These are phyloP conservation scores for Capitulum mitella DNA, from an alignment of 2,888 invertebrate genomes.

Conservation along the genomic window DNA sequence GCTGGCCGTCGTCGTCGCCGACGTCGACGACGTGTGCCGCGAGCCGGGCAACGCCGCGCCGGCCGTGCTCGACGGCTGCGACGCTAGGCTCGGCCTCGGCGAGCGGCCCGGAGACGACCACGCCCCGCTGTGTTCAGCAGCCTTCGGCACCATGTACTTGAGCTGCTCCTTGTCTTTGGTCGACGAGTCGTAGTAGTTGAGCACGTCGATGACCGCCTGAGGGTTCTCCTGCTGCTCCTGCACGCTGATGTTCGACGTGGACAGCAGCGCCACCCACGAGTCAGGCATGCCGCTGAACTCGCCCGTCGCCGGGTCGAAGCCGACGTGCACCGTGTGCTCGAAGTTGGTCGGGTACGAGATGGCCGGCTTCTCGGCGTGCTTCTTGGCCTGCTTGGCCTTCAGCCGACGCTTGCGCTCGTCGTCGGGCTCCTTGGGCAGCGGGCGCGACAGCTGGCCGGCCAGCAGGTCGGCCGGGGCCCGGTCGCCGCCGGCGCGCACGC, in stretches of 20 bases:
- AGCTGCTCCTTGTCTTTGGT: constrained; percentile 78
- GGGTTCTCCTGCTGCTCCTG: constrained; percentile 99
- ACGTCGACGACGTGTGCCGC: neutral
- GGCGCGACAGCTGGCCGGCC: constrained; percentile 62
- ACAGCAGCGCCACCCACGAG: constrained; percentile 92
- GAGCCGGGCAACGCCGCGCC: constrained; percentile 19
- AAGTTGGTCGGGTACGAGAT: constrained; percentile 99
- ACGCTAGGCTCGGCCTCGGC: neutral
- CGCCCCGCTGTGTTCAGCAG: constrained; percentile 44
- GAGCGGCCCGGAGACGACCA: neutral
- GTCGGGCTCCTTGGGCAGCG: constrained; percentile 59
- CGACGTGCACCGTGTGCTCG: constrained; percentile 92
- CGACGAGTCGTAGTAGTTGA: constrained; percentile 91
- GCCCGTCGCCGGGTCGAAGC: constrained; percentile 95
- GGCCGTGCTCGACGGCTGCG: neutral
- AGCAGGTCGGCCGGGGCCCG: constrained; percentile 68
- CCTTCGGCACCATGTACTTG: constrained; percentile 78
- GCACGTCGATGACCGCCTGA: constrained; percentile 95
- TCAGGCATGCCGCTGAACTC: constrained; percentile 99
- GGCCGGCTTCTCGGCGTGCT: constrained; percentile 78
- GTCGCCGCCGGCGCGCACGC: constrained; percentile 70
- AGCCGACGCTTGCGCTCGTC: constrained; percentile 80
- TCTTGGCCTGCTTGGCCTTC: constrained; percentile 66
- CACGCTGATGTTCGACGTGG: constrained; percentile 97
- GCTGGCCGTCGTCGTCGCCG: constrained; percentile 18